phyloP scores from a whole-genome alignment of 2,113 vertebrate genomes.

The Collichthys lucidus region DNA sequence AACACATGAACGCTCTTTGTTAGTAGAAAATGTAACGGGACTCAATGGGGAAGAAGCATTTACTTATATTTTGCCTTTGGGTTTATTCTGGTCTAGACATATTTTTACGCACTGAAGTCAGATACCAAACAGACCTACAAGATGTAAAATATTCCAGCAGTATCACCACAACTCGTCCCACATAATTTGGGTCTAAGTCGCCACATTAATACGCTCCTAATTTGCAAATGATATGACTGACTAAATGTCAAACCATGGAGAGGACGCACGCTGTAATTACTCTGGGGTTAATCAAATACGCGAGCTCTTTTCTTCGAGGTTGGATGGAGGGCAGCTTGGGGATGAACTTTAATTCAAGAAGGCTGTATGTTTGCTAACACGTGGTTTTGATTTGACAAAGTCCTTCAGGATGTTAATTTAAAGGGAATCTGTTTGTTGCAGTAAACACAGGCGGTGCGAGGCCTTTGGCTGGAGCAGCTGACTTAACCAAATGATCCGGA shows the following conservation, averaged over 20 bases:
- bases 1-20: constrained; percentile 72
- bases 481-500: constrained; percentile 18
- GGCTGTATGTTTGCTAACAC: constrained; percentile 65
- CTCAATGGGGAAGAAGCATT: constrained; percentile 7
- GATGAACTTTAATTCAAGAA: constrained; percentile 59
- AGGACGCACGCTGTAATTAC: constrained; percentile 71
- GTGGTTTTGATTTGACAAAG: constrained; percentile 64
- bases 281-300: constrained; percentile 58
- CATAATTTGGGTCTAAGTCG: constrained; percentile 38
- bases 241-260: constrained; percentile 37
- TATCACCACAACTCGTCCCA: constrained; percentile 42
- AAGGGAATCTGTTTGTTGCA: constrained; percentile 49
- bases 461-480: constrained; percentile 28
- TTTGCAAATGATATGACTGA: constrained; percentile 67
- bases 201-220: constrained; percentile 65
- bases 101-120: constrained; percentile 42
- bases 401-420: constrained; percentile 59
- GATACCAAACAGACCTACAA: constrained; percentile 22
- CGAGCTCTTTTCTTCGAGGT: constrained; percentile 47
- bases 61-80: not conserved
- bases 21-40: constrained; percentile 2
- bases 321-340: constrained; percentile 49
- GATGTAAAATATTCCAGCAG: constrained; percentile 35
- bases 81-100: constrained; percentile 22
- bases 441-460: constrained; percentile 42